A percentile compares a stretch with the other conserved stretches of the same genome.
Conservation (phyloP, 1,140 invertebrate genomes). For the Chironomus striatipennis region DNA sequence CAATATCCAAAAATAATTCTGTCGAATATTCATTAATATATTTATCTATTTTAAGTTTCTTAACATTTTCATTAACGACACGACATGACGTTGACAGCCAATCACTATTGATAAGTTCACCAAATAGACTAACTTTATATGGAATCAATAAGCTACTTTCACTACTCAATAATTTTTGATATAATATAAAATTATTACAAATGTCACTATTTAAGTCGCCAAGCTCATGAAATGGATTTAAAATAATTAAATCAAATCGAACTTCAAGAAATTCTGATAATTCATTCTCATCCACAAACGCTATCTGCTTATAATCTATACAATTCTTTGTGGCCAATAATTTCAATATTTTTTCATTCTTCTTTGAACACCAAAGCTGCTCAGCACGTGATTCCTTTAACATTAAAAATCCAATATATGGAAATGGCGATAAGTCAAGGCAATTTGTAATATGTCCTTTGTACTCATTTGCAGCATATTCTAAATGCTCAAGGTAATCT, state of each 20-base stretch:
- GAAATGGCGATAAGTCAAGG: slow-evolving; percentile 42
- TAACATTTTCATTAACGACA: slow-evolving; percentile 37
- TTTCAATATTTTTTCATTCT: slow-evolving; percentile 37
- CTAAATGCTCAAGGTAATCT: slow-evolving; percentile 40
- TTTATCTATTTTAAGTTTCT: slow-evolving; percentile 33
- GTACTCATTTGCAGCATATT: slow-evolving; percentile 36
- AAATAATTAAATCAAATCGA: slow-evolving; percentile 39
- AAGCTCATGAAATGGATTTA: slow-evolving; percentile 35
- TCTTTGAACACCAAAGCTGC: slow-evolving; percentile 38
- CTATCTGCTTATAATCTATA: slow-evolving; percentile 35
- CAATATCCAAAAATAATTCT: slow-evolving; percentile 37
- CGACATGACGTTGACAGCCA: slow-evolving; percentile 39
- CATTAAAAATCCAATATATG: slow-evolving; percentile 43
- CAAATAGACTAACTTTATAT: slow-evolving; percentile 33
- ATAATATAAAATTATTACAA: slow-evolving; percentile 31
- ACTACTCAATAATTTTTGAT: slow-evolving; percentile 33
- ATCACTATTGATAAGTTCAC: slow-evolving; percentile 35
- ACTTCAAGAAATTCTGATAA: slow-evolving; percentile 32
- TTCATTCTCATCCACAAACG: slow-evolving; percentile 34
- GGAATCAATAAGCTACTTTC: slow-evolving; percentile 39
- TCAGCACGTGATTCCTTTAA: slow-evolving; percentile 38
- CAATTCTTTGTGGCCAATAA: slow-evolving; percentile 39
- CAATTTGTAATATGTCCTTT: slow-evolving; percentile 35
- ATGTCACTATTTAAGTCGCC: slow-evolving; percentile 37
- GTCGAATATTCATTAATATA: slow-evolving; percentile 39